Evolutionary conservation across 2,888 invertebrate species (phyloP).

Genomic region (Gryllus longicercus): DNA sequence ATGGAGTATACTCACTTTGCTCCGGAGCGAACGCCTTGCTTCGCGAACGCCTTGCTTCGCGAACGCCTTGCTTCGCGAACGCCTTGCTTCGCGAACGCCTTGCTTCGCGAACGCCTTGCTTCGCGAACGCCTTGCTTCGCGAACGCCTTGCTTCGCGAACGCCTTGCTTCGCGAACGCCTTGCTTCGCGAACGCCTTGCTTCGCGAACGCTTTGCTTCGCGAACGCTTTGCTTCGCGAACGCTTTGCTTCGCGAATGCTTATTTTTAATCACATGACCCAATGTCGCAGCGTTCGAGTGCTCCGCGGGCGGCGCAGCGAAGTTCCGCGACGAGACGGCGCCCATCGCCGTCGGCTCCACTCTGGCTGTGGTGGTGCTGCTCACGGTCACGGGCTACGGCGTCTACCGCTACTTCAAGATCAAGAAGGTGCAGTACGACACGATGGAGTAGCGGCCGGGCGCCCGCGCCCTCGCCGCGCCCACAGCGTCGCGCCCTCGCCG

Average conservation of each 20-base stretch:
- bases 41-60: too few relatives aligned
- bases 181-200: too few relatives aligned
- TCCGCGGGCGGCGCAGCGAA: slow-evolving; percentile 52
- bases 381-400: slow-evolving; percentile 79
- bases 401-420: slow-evolving; percentile 80
- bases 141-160: too few relatives aligned
- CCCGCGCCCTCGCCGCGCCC: neutral
- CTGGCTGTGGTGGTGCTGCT: slow-evolving; percentile 76
- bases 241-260: neutral
- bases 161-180: too few relatives aligned
- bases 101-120: too few relatives aligned
- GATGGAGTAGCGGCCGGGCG: slow-evolving; percentile 64
- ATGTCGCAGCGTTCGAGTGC: slow-evolving; percentile 59
- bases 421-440: slow-evolving; percentile 90
- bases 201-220: too few relatives aligned
- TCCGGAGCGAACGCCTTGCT: too few relatives aligned
- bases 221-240: too few relatives aligned
- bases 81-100: too few relatives aligned
- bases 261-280: neutral
- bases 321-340: slow-evolving; percentile 76
- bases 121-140: too few relatives aligned
- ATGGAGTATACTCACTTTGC: too few relatives aligned
- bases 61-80: too few relatives aligned
- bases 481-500: neutral
- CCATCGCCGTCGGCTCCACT: slow-evolving; percentile 77